These are phyloP conservation scores for Pachyseris speciosa DNA, from an alignment of 64 coral and sea anemone genomes.

Conservation along the genomic window DNA sequence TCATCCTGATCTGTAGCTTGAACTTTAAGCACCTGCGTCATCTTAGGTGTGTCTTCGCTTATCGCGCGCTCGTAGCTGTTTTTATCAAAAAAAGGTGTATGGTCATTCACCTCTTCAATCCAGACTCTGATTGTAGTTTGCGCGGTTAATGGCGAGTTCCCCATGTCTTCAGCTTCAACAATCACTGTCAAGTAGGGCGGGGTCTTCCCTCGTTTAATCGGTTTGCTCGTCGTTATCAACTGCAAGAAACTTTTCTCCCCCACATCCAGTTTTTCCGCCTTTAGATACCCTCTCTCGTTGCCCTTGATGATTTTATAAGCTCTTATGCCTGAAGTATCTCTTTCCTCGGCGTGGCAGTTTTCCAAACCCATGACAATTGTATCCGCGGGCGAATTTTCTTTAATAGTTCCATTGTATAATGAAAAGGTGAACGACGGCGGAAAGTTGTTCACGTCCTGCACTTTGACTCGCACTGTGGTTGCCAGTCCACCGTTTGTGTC, in stretches of 20 bases:
- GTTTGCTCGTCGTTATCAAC: constrained; percentile 52
- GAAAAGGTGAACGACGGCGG: constrained; percentile 60
- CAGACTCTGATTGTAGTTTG: constrained; percentile 35
- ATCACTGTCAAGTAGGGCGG: constrained; percentile 38
- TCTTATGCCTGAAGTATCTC: constrained; percentile 55
- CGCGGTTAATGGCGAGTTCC: constrained; percentile 39
- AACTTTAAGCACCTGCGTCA: constrained; percentile 34
- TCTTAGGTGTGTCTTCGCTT: constrained; percentile 63
- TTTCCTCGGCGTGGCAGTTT: constrained; percentile 74
- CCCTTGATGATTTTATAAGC: constrained; percentile 80
- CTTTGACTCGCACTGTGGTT: constrained; percentile 56
- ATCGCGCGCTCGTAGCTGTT: constrained; percentile 50
- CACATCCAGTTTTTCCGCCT: constrained; percentile 31
- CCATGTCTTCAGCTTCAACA: constrained; percentile 76
- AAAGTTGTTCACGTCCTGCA: constrained; percentile 74
- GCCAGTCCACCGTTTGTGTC: constrained; percentile 38
- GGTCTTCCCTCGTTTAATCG: constrained; percentile 44
- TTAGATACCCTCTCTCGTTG: constrained; percentile 84
- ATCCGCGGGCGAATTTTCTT: constrained; percentile 56
- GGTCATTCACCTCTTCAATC: constrained; percentile 66
- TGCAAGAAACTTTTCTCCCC: constrained; percentile 66
- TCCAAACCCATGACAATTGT: constrained; percentile 71
- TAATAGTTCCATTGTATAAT: constrained; percentile 74
- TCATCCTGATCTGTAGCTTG: constrained; percentile 68
- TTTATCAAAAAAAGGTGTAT: constrained; percentile 63